Evolutionary conservation across 2,797 vertebrate genomes (phyloP).

Genomic region (Cuniculus paca): DNA sequence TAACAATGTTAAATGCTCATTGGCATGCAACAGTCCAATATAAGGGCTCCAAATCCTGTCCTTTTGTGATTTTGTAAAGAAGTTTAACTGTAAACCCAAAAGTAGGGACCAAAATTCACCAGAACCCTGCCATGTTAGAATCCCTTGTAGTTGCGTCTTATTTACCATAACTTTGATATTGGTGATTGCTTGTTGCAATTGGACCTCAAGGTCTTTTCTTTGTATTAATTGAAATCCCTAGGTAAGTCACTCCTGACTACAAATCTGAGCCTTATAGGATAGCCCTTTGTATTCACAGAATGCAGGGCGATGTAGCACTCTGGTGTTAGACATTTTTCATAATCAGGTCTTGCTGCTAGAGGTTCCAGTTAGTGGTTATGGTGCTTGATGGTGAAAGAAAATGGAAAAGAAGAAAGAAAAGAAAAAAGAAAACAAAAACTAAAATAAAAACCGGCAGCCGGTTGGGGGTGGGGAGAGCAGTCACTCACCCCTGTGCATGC

Average conservation of each 20-base stretch:
- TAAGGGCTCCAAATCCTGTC: not conserved
- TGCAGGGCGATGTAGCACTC: not conserved
- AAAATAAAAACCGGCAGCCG: too few species aligned
- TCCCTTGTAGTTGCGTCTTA: not conserved
- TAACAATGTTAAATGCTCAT: not conserved
- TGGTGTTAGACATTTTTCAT: not conserved
- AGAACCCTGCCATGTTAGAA: not conserved
- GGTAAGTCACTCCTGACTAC: not conserved
- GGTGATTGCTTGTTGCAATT: not conserved
- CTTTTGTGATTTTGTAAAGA: not conserved
- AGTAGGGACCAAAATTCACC: not conserved
- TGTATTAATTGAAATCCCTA: not conserved
- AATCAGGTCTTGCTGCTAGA: too few species aligned
- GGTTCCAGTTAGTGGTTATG: too few species aligned
- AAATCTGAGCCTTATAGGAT: not conserved
- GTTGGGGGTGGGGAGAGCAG: too few species aligned
- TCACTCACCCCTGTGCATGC: too few species aligned
- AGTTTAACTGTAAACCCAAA: not conserved
- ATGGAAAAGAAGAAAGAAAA: too few species aligned
- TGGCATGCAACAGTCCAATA: not conserved
- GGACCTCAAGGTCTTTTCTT: not conserved
- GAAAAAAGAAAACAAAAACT: too few species aligned
- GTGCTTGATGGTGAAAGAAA: too few species aligned
- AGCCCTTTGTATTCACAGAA: not conserved
- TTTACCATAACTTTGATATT: not conserved